Base-by-base conservation (phyloP, 2,888 invertebrate species). In the Drosophila anomelani region DNA sequence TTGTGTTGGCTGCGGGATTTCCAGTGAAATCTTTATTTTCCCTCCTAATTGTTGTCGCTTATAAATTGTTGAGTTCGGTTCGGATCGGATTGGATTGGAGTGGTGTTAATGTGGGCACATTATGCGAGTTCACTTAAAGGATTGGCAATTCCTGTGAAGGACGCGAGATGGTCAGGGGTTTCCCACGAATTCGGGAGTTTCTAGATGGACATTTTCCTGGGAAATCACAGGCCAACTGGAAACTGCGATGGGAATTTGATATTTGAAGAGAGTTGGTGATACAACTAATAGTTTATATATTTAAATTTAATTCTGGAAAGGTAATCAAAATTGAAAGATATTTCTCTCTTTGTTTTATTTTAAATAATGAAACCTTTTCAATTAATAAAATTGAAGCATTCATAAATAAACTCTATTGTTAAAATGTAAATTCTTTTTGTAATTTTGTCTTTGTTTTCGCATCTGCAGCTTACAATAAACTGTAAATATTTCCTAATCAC, bases 21-120 rank as follows among this genome's bases (percentile, higher is more conserved):
- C 76, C 46, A 38, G 15, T 53, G 83, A 75, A 81, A 75, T 79
- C 68, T 76, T 62, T 36, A 75, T 73, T 73, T 70, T 70, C 51
- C 55, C 46, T 60, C 34, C 47, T 64, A 70, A 70, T 70, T 68
- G 68, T 71, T 55, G 69, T 41, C 49, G 69, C 47, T 56, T 55
- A 26, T 54, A 68, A 55, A 51, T 57, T 43, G 68, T 77, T 32
- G 41, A 46, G 43, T 34, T 34, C 36, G 47, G 34, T 12, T 54
- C 34, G 4, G 53, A 43, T 43, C 12, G 41, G 17, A 8, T 26
- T 17, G 7, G 17, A 41, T 58, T 70, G 38, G 15, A 17, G 17
- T 55, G 47, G 60, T 62, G 82, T 79, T 86, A 88, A 87, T 87
- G 88, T 88, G 88, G 87, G 87, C 80, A 88, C 85, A 87, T 87